Evolutionary conservation across 2,797 vertebrate species (phyloP), one percentile per base, ranked within the genome.

Genomic region (Telmatherina bonti): DNA sequence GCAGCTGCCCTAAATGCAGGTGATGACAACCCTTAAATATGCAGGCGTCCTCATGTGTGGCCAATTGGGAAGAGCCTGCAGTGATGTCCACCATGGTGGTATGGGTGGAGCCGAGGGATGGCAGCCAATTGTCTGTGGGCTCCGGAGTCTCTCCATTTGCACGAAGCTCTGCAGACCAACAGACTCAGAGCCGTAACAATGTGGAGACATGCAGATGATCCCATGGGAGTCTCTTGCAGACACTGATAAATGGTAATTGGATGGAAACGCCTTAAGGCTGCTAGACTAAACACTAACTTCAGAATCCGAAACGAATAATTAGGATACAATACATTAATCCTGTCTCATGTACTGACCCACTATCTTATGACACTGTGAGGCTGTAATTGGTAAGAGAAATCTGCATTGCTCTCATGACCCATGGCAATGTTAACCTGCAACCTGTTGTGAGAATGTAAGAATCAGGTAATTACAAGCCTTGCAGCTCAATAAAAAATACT

Each of bases 181-280:
- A n/a, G n/a, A n/a, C n/a, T n/a, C n/a, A n/a, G n/a, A n/a, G n/a
- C n/a, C n/a, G n/a, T n/a, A n/a, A n/a, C n/a, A 67, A 64, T 53
- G 67, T 58, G 74, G 68, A 83, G 79, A 85, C 67, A 67, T 57
- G 53, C 70, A 57, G 80, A 38, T 20, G 58, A 85, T 88, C 77
- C 85, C 88, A 57, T 41, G 86, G 87, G 92, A 89, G 68, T 64
- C 70, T 72, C 73, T 66, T 47, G 67, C 68, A 83, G 89, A 92
- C 83, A 89, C 85, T 89, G 90, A 92, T 88, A 84, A 90, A 91
- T 89, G 86, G 90, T 92, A 92, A 91, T 92, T 92, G 90, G 88
- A 86, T 79, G 77, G 89, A 86, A 83, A 79, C 51, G 80, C 73
- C 78, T 82, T 78, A 82, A 65, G 76, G 79, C 76, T 33, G 62